Evolutionary conservation across 2,113 vertebrate species (phyloP), one percentile per base, ranked within the genome.

Genomic region (Nesogale talazaci): DNA sequence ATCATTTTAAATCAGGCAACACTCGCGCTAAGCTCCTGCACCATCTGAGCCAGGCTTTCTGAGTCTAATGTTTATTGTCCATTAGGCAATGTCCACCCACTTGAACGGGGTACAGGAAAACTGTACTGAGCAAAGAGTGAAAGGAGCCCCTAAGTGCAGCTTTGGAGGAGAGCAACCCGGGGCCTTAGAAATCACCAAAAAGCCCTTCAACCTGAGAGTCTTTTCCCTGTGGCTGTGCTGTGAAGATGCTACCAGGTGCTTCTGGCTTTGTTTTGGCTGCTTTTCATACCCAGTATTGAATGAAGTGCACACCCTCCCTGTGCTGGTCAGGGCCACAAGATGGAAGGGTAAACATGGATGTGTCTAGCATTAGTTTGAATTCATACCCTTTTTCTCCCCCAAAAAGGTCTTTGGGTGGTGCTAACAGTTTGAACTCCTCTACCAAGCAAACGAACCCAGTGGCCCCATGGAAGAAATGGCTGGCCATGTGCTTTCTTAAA

Each of bases 101-200:
- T 74, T 77, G 92, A 40, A 61, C 86, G 92, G 20, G n/a, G 86
- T 80, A 92, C 95, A 92, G 92, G 63, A 85, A 88, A 38, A 19
- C 31, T 69, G 77, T 94, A 67, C 92, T 38, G 36, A 15, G 70
- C 40, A 27, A 80, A 94, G 82, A 76, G 81, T 89, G 88, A 89
- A 89, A 85, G 94, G 92, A 96, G 90, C 90, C 61, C 69, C 82
- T 61, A 87, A 91, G 94, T n/a, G 81, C 86, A 46, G 74, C 97
- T 57, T n/a, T 76, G 84, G 95, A 90, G 91, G 87, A 96, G 83
- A 93, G 89, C 94, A 88, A 96, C 91, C 94, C 0, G 94, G 86
- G 92, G 70, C 74, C 93, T 91, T 75, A 88, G 1, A 31, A 93
- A 29, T 14, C 36, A 56, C 63, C 59, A 27, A 65, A 69, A 31